Evolutionary conservation across 2,888 invertebrate species (phyloP).

Genomic region (Agrochola circellaris): DNA sequence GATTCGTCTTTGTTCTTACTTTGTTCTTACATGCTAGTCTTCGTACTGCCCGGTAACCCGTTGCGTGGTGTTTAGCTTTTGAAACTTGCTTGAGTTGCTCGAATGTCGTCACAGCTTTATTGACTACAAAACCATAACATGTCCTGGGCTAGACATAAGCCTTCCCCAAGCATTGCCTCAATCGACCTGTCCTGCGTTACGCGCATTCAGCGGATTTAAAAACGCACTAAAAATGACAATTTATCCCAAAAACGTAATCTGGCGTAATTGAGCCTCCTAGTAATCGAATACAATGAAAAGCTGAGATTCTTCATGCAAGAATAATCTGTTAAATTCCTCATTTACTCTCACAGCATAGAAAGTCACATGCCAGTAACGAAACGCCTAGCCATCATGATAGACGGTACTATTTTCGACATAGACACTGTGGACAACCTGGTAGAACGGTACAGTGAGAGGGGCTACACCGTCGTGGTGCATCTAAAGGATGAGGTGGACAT

Average conservation of each 20-base stretch:
- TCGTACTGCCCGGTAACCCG: neutral
- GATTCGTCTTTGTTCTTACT: neutral
- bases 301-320: neutral
- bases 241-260: neutral
- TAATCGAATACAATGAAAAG: conserved; percentile 9
- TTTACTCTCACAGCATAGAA: conserved; percentile 76
- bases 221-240: neutral
- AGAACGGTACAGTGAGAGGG: conserved; percentile 77
- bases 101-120: neutral
- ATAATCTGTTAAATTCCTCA: conserved; percentile 2
- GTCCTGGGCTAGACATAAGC: neutral
- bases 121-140: neutral
- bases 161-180: neutral
- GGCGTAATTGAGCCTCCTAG: neutral
- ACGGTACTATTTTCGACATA: conserved; percentile 81
- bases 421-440: conserved; percentile 80
- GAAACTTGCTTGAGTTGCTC: neutral
- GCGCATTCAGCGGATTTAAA: neutral
- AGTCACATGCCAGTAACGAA: conserved; percentile 81
- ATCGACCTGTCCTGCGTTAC: neutral
- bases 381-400: conserved; percentile 79
- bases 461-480: conserved; percentile 84
- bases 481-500: conserved; percentile 81
- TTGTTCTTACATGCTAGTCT: neutral
- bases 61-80: neutral